A percentile compares a stretch with the other conserved stretches of the same genome.
phyloP scores from a whole-genome alignment of 2,113 vertebrate species.

The Tragelaphus buxtoni region DNA sequence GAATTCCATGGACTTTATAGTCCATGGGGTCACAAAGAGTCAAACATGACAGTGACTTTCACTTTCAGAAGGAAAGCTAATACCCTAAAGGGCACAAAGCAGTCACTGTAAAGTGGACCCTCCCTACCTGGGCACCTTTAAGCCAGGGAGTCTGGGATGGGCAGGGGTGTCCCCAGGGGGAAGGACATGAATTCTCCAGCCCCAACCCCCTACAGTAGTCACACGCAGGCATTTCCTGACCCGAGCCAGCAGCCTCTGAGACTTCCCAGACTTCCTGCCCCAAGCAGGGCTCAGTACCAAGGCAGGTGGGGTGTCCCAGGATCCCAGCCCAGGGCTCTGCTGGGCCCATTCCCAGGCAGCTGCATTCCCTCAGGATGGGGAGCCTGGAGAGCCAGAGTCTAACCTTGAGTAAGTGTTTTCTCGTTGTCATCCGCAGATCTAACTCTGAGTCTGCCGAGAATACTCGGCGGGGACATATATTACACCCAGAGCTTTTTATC shows the following conservation, averaged over 20 bases:
- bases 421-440: slow-evolving; percentile 83
- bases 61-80: background rate
- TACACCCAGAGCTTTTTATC: slow-evolving; percentile 85
- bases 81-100: background rate
- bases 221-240: background rate
- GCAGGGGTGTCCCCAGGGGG: background rate
- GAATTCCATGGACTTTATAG: background rate
- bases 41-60: background rate
- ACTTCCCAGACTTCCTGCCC: background rate
- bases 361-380: slow-evolving; percentile 70
- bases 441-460: slow-evolving; percentile 83
- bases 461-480: slow-evolving; percentile 82
- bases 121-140: background rate
- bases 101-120: background rate
- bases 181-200: background rate
- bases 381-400: slow-evolving; percentile 75
- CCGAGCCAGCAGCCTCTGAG: background rate
- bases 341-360: slow-evolving; percentile 49
- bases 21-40: background rate
- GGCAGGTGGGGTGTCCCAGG: background rate
- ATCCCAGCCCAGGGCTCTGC: slow-evolving; percentile 7
- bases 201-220: background rate
- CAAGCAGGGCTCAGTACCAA: background rate
- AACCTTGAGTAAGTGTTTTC: slow-evolving; percentile 87
- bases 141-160: background rate